Evolutionary conservation across 1,140 invertebrate genomes (phyloP).

Genomic region (Gonatopus flavifemur): DNA sequence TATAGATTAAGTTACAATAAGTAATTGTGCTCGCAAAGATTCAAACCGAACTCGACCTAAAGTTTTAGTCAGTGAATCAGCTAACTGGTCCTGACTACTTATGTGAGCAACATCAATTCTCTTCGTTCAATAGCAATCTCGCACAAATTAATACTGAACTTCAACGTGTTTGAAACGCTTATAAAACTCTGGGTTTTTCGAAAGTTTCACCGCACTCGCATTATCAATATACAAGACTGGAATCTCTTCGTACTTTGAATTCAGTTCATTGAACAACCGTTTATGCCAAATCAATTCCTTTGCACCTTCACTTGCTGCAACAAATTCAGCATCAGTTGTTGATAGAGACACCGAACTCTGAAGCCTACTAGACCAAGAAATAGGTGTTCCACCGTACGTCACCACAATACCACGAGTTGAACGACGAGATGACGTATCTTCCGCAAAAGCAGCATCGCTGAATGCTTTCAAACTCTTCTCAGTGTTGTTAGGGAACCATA

Average conservation of each 20-base stretch:
- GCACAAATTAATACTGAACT: neutral
- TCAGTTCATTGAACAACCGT: neutral
- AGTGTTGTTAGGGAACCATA: constrained; percentile 1
- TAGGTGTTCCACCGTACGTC: neutral
- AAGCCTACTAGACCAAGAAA: neutral
- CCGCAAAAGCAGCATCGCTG: neutral
- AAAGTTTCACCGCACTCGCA: neutral
- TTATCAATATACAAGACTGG: neutral
- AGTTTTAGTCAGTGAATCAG: neutral
- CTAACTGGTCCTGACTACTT: neutral
- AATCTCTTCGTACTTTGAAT: neutral
- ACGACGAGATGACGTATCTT: neutral
- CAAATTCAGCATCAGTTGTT: neutral
- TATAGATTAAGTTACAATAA: no score
- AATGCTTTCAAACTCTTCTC: constrained; percentile 3
- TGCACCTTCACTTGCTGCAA: neutral
- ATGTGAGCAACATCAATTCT: neutral
- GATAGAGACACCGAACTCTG: neutral
- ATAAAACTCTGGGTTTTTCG: neutral
- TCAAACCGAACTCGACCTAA: neutral
- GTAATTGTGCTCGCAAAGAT: no score
- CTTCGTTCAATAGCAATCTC: neutral
- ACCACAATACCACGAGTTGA: neutral
- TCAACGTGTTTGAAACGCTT: neutral
- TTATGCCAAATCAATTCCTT: neutral